Percentiles rank a stretch among this genome's conserved stretches.
Evolutionary conservation across 2,797 vertebrate species (phyloP).

Genomic region (Gymnothorax javanicus): DNA sequence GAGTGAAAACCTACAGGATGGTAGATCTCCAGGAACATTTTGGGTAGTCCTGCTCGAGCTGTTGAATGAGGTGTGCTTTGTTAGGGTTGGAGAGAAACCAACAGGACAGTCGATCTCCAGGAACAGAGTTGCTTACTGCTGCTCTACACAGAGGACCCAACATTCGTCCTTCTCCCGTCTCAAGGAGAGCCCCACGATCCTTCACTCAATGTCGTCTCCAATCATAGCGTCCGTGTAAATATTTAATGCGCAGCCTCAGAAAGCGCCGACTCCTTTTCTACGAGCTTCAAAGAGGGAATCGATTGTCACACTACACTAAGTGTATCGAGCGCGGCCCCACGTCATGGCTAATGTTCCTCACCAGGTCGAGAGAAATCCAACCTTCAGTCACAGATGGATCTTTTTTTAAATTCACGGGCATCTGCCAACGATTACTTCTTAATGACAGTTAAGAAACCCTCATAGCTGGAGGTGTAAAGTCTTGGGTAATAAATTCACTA

Average conservation of each 20-base stretch:
- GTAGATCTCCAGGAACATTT: too few species aligned
- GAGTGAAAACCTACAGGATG: too few species aligned
- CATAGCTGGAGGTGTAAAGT: too few species aligned
- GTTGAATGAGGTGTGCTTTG: too few species aligned
- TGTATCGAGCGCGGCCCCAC: constrained; percentile 5
- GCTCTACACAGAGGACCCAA: not conserved
- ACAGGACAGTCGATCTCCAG: too few species aligned
- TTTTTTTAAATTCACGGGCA: not conserved
- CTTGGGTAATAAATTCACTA: too few species aligned
- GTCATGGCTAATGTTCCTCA: constrained; percentile 24
- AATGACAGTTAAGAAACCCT: not conserved
- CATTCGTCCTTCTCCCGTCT: not conserved
- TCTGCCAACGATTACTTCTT: not conserved
- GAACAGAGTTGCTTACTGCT: not conserved
- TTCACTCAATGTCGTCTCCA: constrained; percentile 47
- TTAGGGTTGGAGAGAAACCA: too few species aligned
- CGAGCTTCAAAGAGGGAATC: constrained; percentile 27
- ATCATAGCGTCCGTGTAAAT: constrained; percentile 45
- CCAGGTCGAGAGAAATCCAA: constrained; percentile 28
- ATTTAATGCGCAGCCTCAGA: constrained; percentile 49
- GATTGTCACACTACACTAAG: constrained; percentile 43
- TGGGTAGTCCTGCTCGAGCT: too few species aligned
- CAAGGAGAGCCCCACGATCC: constrained; percentile 20
- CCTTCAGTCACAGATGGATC: constrained; percentile 21
- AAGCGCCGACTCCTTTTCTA: constrained; percentile 22